A percentile compares a stretch with the other conserved stretches of the same genome.
phyloP scores from a whole-genome alignment of 2,113 vertebrate genomes.

The Thinocorus orbignyianus region DNA sequence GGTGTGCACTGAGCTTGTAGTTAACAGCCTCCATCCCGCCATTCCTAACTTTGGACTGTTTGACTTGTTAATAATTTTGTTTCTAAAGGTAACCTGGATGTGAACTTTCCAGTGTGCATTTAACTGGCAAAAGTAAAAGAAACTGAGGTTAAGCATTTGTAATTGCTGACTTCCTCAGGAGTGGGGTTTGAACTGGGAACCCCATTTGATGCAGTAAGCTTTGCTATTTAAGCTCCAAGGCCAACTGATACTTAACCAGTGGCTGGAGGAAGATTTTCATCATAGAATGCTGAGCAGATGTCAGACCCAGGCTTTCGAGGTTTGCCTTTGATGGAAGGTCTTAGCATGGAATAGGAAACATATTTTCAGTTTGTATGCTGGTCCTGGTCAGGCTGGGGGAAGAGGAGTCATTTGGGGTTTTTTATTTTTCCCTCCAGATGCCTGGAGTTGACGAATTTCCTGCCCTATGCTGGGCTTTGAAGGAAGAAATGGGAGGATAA shows the following conservation, averaged over 20 bases:
- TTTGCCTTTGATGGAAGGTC: neutral
- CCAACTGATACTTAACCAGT: neutral
- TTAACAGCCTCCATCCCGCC: neutral
- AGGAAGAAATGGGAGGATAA: neutral
- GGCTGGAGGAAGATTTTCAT: neutral
- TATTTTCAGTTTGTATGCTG: neutral
- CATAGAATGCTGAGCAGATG: neutral
- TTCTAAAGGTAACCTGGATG: neutral
- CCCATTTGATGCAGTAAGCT: neutral
- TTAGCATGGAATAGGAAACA: neutral
- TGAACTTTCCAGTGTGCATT: neutral
- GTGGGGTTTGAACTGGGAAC: neutral
- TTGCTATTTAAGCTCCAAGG: neutral
- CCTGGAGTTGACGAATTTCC: neutral
- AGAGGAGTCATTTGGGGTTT: neutral
- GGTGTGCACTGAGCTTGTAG: neutral
- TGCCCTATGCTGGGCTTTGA: neutral
- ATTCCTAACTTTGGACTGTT: neutral
- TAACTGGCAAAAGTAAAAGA: neutral
- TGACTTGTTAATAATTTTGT: neutral
- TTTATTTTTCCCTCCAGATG: neutral
- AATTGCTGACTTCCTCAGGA: neutral
- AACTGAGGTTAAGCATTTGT: neutral
- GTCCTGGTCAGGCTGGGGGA: neutral
- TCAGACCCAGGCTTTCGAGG: neutral